Base-by-base conservation (phyloP, 2,888 invertebrate genomes). In the Digitonthophagus gazella region DNA sequence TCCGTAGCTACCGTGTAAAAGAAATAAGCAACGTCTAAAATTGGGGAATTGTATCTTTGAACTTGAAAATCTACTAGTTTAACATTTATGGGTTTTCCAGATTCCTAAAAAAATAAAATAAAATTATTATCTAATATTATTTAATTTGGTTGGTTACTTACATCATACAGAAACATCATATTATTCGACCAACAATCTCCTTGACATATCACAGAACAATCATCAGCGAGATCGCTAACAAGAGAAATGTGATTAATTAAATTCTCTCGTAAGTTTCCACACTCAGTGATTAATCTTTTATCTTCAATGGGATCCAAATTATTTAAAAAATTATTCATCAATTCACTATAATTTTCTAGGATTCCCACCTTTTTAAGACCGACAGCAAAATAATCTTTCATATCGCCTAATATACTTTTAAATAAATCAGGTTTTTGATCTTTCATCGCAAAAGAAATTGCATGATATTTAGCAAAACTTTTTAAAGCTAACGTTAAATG, bases 381-480 rank as follows among this genome's bases (percentile, higher is more conserved):
- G n/a, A n/a, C 15, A 11, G 18, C 16, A 18, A 61, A 28, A 6
- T 58, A 1, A 54, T 68, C 70, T 1, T 22, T 18, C 20, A 70
- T 16, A 28, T 61, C 57, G 5, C 19, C 6, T 0, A 15, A 2
- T 20, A 70, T 15, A 4, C 54, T 56, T 0, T 65, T 15, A 63
- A 68, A 68, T 22, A 57, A 11, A 11, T 77, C 73, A 1, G 76
- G 75, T 15, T 77, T 69, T 65, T 76, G 74, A 58, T 78, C 72
- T 58, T 74, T 76, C 58, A 80, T 67, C 0, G 77, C 80, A 16
- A 76, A 75, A 0, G 78, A 78, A 1, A 78, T 67, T 0, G 80
- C 76, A 68, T 81, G 81, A 15, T 78, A 77, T 66, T 76, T 78
- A 0, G 77, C 81, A 57, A 78, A 77, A 20, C 77, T 77, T 8